Evolutionary conservation across 2,888 invertebrate species (phyloP).

Genomic region (Cosmia pyralina): DNA sequence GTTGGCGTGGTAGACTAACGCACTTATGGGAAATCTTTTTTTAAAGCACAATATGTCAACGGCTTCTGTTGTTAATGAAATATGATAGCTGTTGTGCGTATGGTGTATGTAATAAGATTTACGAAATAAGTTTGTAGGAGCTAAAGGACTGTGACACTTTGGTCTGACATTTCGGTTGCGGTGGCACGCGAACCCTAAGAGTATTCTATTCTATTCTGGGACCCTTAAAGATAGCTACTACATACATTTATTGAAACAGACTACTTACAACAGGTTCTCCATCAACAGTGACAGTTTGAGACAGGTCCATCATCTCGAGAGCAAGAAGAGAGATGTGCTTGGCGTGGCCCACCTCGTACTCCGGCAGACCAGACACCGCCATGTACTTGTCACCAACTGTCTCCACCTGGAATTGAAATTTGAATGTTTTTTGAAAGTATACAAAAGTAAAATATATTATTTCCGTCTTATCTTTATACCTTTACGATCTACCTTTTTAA

Average conservation of each 20-base stretch:
- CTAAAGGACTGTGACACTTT: not conserved
- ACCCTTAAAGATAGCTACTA: no score
- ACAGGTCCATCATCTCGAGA: conserved; percentile 98
- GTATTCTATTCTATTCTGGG: no score
- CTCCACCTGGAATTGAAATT: conserved; percentile 93
- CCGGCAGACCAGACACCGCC: conserved; percentile 98
- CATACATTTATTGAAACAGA: no score
- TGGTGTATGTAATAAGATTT: conserved; percentile 13
- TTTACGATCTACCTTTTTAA: not conserved
- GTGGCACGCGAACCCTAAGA: conserved; percentile 17
- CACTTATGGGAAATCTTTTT: no score
- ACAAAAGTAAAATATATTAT: not conserved
- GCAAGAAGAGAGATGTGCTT: conserved; percentile 97
- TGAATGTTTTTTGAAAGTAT: not conserved
- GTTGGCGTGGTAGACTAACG: no score
- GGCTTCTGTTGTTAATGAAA: no score
- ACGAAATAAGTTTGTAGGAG: conserved; percentile 5
- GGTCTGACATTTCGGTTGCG: conserved; percentile 30
- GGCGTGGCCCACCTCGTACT: conserved; percentile 97
- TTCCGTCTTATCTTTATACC: not conserved
- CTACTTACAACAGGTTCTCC: conserved; percentile 95
- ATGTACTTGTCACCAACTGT: conserved; percentile 99
- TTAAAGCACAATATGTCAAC: no score
- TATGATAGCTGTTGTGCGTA: no score
- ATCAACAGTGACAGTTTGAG: conserved; percentile 96